phyloP scores from a whole-genome alignment of 1,140 invertebrate genomes.

The Pseudoatta argentina region DNA sequence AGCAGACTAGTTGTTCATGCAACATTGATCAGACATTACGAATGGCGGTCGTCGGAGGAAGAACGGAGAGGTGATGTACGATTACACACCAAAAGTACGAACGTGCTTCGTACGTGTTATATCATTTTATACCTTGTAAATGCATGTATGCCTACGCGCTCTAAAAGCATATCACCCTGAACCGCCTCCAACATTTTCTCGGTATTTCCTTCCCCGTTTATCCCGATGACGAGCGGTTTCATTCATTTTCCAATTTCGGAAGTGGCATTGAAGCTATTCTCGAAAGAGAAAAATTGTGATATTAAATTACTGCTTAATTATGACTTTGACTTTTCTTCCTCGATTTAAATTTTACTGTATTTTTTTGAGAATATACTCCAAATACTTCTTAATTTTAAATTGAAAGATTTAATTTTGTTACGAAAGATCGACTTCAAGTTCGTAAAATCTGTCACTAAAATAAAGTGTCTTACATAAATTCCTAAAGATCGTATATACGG shows the following conservation, averaged over 20 bases:
- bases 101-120: conserved; percentile 53
- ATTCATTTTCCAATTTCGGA: conserved; percentile 25
- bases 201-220: too few relatives aligned
- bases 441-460: not conserved
- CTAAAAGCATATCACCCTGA: conserved; percentile 39
- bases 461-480: too few relatives aligned
- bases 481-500: not conserved
- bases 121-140: conserved; percentile 38
- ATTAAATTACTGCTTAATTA: not conserved
- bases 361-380: too few relatives aligned
- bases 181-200: conserved; percentile 2
- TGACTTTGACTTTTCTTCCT: not conserved
- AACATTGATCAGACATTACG: conserved; percentile 76
- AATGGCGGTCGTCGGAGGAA: conserved; percentile 24
- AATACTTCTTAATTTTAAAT: not conserved
- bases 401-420: not conserved
- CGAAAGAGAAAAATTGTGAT: not conserved
- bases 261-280: not conserved
- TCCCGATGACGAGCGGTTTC: not conserved
- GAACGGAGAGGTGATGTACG: conserved; percentile 52
- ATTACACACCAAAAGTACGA: conserved; percentile 58
- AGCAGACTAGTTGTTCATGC: conserved; percentile 69
- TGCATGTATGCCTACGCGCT: conserved; percentile 3
- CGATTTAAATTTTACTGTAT: not conserved
- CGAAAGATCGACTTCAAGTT: not conserved